These are phyloP conservation scores for Drosophila pachea DNA, from an alignment of 1,140 invertebrate genomes.

Conservation along the genomic window DNA sequence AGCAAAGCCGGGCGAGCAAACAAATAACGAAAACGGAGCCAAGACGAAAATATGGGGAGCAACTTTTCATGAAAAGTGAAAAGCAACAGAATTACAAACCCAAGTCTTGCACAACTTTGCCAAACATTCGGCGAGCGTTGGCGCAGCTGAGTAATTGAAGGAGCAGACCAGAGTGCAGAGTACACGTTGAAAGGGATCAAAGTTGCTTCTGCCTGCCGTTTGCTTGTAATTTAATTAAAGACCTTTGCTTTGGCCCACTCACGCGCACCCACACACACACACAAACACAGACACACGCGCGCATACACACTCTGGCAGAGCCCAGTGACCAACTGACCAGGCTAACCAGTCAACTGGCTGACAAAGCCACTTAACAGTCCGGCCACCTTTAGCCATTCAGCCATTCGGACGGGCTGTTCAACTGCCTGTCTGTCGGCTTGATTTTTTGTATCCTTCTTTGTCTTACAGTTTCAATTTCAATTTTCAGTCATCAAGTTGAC, in stretches of 20 bases:
- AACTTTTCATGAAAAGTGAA: constrained; percentile 58
- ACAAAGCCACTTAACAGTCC: constrained; percentile 30
- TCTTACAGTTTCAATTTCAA: constrained; percentile 65
- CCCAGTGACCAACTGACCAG: constrained; percentile 45
- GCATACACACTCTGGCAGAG: too few relatives aligned
- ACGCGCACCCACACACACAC: constrained; percentile 16
- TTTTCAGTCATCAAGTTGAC: constrained; percentile 67
- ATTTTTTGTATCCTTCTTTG: constrained; percentile 33
- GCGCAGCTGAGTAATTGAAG: constrained; percentile 13
- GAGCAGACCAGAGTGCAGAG: background rate
- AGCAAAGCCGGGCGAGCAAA: constrained; percentile 10
- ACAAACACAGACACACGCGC: constrained; percentile 1
- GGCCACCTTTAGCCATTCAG: background rate
- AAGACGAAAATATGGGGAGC: constrained; percentile 10
- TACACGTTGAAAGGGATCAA: constrained; percentile 64
- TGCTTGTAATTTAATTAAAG: constrained; percentile 74
- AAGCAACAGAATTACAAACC: constrained; percentile 69
- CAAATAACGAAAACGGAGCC: background rate
- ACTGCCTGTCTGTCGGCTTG: constrained; percentile 20
- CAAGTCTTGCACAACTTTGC: constrained; percentile 53
- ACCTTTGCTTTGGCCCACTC: constrained; percentile 56
- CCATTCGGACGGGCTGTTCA: background rate
- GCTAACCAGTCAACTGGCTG: constrained; percentile 27
- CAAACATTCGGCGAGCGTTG: constrained; percentile 16
- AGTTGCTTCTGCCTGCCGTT: constrained; percentile 63